Conservation (phyloP, 2,797 vertebrate genomes). For the Pseudomugil tenellus region DNA sequence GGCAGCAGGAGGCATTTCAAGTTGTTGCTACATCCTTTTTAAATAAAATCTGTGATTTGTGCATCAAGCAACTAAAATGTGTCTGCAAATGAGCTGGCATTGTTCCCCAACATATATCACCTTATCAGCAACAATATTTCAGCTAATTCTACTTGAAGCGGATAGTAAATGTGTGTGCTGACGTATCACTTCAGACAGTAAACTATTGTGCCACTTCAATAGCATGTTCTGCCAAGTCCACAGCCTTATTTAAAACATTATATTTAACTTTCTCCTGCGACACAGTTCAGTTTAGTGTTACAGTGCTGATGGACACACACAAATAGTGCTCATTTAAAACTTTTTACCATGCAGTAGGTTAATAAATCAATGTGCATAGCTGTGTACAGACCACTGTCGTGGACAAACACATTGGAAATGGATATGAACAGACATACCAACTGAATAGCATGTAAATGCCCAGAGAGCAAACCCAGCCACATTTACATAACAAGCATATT, state of each 20-base stretch:
- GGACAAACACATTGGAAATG: neutral
- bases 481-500: conserved; percentile 14
- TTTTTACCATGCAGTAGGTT: neutral
- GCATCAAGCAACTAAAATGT: conserved; percentile 14
- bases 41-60: conserved; percentile 27
- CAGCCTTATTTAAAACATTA: too few relatives aligned
- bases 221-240: neutral
- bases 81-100: conserved; percentile 2
- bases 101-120: conserved; percentile 13
- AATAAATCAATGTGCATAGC: conserved; percentile 5
- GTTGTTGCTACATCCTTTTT: conserved; percentile 25
- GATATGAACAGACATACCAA: neutral
- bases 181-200: too few relatives aligned
- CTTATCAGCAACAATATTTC: conserved; percentile 23
- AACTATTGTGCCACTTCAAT: neutral
- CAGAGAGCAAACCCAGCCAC: neutral
- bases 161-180: neutral
- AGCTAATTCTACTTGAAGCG: neutral
- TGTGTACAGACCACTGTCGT: neutral
- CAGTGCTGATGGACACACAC: neutral
- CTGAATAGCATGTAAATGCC: neutral
- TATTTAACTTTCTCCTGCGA: neutral
- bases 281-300: neutral
- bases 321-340: too few relatives aligned
- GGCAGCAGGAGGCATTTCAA: conserved; percentile 31